Evolutionary conservation across 2,797 vertebrate species (phyloP), one percentile per base, ranked within the genome.

Genomic region (Pangasius mekongensis): DNA sequence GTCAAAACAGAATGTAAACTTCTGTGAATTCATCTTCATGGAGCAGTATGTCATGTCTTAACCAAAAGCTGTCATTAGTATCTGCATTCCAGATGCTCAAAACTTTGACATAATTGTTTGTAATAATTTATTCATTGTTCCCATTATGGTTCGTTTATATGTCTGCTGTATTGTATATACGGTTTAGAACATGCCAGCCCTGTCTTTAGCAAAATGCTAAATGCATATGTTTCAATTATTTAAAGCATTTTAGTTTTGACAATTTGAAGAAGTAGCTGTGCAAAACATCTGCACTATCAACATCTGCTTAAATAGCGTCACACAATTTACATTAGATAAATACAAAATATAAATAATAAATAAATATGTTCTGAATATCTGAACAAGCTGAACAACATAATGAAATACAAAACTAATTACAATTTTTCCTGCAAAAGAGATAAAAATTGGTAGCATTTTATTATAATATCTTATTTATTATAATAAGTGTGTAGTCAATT

Each of bases 1-100:
- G 52, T 49, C 58, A 16, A 56, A 27, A 64, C 16, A 54, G 58
- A 66, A 62, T 64, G n/a, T 86, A 85, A 87, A 85, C 83, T 62
- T 60, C 8, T 16, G 24, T 83, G 60, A 89, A 83, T 69, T 81
- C 83, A 24, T 66, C 54, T 86, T 49, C 27, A 24, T 10, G 3
- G 16, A 49, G 69, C 77, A n/a, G 39, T 66, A 36, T 67, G 56
- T 84, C 81, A 77, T 43, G 49, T 27, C 66, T 83, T 33, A 66
- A 52, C 33, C 80, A 86, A 24, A 66, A 80, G 20, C 33, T 47
- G 62, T 85, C 52, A 78, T 54, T 84, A 77, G 16, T 47, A 66
- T 69, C 6, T 39, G 73, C 30, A 64, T 69, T 85, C 85, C 39
- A 77, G 69, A 86, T n/a, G 82, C 6, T 71, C 13, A 58, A 16